These are phyloP conservation scores for Cantharis nigra DNA, from an alignment of 2,888 invertebrate genomes.

Conservation along the genomic window DNA sequence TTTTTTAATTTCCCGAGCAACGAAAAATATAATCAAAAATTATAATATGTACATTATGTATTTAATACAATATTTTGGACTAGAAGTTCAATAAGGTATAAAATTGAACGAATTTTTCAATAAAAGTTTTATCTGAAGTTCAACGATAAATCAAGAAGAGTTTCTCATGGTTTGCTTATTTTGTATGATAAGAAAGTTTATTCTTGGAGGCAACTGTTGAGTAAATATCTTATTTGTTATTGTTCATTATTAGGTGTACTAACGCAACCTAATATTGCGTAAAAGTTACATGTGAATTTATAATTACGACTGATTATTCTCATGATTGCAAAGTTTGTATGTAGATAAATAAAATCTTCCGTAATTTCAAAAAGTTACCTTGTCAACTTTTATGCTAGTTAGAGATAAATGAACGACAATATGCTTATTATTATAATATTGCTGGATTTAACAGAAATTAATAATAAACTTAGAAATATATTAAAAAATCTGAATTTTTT, in stretches of 20 bases:
- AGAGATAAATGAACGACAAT: too few relatives aligned
- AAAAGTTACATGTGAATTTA: neutral
- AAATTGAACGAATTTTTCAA: neutral
- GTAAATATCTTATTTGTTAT: neutral
- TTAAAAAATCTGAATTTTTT: neutral
- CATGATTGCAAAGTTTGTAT: neutral
- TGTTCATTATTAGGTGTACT: neutral
- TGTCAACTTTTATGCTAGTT: neutral
- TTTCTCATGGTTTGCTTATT: neutral
- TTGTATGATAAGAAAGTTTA: neutral
- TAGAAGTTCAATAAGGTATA: neutral
- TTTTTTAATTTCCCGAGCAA: neutral
- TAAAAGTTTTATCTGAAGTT: neutral
- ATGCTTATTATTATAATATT: too few relatives aligned
- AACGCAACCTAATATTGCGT: neutral
- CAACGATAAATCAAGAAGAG: neutral
- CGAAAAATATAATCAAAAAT: neutral
- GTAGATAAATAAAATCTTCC: neutral
- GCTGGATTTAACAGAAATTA: neutral
- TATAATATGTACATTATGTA: too few relatives aligned
- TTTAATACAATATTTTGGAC: neutral
- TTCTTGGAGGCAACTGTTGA: neutral
- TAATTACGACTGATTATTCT: neutral
- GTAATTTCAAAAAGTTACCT: neutral
- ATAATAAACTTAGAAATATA: neutral